Evolutionary conservation across 2,113 vertebrate genomes (phyloP).

Genomic region (Illadopsis cleaveri): DNA sequence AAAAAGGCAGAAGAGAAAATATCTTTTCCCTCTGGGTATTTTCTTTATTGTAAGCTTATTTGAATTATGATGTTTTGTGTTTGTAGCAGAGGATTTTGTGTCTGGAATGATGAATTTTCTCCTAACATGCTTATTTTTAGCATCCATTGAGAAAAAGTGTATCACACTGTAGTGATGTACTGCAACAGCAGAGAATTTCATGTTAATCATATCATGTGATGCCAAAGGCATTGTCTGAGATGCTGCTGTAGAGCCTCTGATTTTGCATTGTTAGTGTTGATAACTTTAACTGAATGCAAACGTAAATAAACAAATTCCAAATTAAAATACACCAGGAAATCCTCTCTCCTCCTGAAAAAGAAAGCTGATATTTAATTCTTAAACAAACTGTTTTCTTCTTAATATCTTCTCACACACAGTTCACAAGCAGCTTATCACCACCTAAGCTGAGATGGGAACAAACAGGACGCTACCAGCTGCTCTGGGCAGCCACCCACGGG

Average conservation of each 20-base stretch:
- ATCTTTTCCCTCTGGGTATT: slow-evolving; percentile 16
- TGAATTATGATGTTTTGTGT: slow-evolving; percentile 46
- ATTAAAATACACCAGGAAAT: neutral
- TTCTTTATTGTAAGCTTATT: slow-evolving; percentile 44
- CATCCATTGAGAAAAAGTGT: slow-evolving; percentile 47
- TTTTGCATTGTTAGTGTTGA: neutral
- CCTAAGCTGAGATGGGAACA: neutral
- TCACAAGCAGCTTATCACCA: neutral
- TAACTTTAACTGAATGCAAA: neutral
- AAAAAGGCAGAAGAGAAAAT: neutral
- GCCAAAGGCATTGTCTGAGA: neutral
- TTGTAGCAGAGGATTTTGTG: slow-evolving; percentile 34
- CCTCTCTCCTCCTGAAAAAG: neutral
- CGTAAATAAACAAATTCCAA: neutral
- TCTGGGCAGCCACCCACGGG: neutral
- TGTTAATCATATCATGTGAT: neutral
- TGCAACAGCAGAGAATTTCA: slow-evolving; percentile 3
- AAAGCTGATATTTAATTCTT: neutral
- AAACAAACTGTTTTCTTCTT: neutral
- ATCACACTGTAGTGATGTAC: slow-evolving; percentile 37
- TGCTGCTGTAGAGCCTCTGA: neutral
- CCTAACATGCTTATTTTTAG: slow-evolving; percentile 29
- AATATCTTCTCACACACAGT: fast-evolving
- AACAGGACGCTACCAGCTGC: neutral
- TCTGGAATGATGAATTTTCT: slow-evolving; percentile 58